Conservation (phyloP, 1,140 invertebrate species). For the Bombus ignitus region DNA sequence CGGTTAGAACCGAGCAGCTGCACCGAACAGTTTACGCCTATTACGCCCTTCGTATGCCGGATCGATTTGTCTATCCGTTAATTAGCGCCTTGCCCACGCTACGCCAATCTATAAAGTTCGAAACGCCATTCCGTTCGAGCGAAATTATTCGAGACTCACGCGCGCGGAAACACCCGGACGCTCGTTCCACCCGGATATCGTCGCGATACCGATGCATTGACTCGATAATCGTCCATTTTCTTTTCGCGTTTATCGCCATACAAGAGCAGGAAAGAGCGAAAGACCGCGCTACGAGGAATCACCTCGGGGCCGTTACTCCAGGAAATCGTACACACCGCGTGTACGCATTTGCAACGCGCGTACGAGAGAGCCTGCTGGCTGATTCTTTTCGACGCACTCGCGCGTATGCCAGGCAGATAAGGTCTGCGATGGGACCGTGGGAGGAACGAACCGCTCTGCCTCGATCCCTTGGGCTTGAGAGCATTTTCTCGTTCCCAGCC, state of each 20-base stretch:
- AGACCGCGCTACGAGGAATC: background rate
- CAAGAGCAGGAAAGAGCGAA: slow-evolving; percentile 47
- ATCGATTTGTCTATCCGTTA: slow-evolving; percentile 59
- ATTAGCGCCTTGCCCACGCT: slow-evolving; percentile 35
- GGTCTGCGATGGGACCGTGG: slow-evolving; percentile 58
- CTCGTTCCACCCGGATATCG: slow-evolving; percentile 7
- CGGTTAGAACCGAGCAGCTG: slow-evolving; percentile 20
- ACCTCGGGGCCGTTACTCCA: slow-evolving; percentile 63
- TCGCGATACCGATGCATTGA: slow-evolving; percentile 37
- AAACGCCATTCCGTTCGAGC: background rate
- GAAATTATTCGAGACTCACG: background rate
- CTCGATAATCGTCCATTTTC: slow-evolving; percentile 55
- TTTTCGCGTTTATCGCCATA: slow-evolving; percentile 47
- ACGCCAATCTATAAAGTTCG: slow-evolving; percentile 29
- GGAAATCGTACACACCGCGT: slow-evolving; percentile 60
- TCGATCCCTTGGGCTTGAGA: slow-evolving; percentile 50
- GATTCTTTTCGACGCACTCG: slow-evolving; percentile 53
- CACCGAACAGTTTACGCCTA: slow-evolving; percentile 19
- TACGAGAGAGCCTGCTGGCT: slow-evolving; percentile 22
- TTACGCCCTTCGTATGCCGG: background rate
- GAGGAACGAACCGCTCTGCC: slow-evolving; percentile 52
- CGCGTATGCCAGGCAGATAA: slow-evolving; percentile 54
- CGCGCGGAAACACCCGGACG: background rate
- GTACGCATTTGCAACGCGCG: slow-evolving; percentile 58
- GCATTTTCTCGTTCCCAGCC: slow-evolving; percentile 64